Evolutionary conservation across 2,113 vertebrate genomes (phyloP), one percentile per base, ranked within the genome.

Genomic region (human): DNA sequence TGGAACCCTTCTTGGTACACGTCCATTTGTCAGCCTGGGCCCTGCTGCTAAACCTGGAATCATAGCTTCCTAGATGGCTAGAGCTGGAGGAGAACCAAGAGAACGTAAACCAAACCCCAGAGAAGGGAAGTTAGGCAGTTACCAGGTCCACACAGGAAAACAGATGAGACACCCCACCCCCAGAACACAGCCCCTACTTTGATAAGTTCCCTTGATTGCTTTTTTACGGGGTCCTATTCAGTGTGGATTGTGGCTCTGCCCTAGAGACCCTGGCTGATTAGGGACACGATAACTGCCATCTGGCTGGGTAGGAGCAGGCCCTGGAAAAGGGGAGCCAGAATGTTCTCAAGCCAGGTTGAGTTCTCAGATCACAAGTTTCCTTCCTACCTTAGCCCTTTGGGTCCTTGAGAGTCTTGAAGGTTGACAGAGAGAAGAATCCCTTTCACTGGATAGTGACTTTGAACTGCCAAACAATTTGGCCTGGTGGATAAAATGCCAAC

Each of bases 271-370:
- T 94, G 80, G 12, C 35, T 59, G 55, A 78, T 66, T 75, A 92
- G 70, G 35, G 85, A 57, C 43, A 8, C 9, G 59, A 30, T 80
- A 22, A 43, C 12, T 95, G 48, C 48, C 43, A 1, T 79, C 45
- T 79, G 45, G 12, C 7, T 30, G 4, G 25, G 38, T 14, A 72
- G 48, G 35, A 32, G 23, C 0, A 1, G 85, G 32, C 18, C n/a
- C 43, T 59, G 35, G 78, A 87, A 55, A 64, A 92, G 57, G 14
- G 38, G 48, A 83, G 22, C 43, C 50, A 59, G 30, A 83, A 73
- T 52, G 14, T 83, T 97, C 82, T 92, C 59, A 95, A 81, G 38
- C 64, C 12, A 85, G 0, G 75, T 55, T 92, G 95, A 95, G 32
- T 55, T 92, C 57, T 73, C 48, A 14, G 61, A 50, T 95, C 76